A percentile compares a stretch with the other conserved stretches of the same genome.
Conservation (phyloP, 2,113 vertebrate genomes). For the Parus major region DNA sequence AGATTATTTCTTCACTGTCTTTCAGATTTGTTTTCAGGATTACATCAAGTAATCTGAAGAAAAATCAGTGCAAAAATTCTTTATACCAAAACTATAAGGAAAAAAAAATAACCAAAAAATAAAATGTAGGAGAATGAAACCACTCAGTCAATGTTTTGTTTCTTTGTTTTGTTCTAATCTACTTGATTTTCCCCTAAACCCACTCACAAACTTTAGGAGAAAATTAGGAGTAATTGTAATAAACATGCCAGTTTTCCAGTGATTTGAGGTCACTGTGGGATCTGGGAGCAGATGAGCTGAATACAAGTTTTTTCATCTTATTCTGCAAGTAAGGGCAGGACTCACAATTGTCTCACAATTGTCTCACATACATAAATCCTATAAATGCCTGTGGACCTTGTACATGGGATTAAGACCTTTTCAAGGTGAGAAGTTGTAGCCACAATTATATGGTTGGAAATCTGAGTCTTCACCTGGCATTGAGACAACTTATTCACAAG, state of each 20-base stretch:
- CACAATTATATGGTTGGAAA: conserved; percentile 3
- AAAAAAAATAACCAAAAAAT: background rate
- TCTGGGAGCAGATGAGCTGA: background rate
- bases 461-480: conserved; percentile 10
- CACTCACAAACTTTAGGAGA: background rate
- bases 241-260: background rate
- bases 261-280: conserved; percentile 4
- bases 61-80: background rate
- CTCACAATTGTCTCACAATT: background rate
- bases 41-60: background rate
- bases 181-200: background rate
- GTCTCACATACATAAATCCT: conserved; percentile 12
- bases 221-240: background rate
- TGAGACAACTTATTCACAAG: background rate
- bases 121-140: background rate
- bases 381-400: conserved; percentile 1
- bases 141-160: background rate
- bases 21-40: background rate
- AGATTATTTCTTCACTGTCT: background rate
- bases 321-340: conserved; percentile 33
- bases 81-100: background rate
- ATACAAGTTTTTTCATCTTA: background rate
- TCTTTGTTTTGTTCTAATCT: background rate
- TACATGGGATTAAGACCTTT: conserved; percentile 18
- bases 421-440: conserved; percentile 14